Conservation (phyloP, 2,797 vertebrate species). For the Siniperca scherzeri region DNA sequence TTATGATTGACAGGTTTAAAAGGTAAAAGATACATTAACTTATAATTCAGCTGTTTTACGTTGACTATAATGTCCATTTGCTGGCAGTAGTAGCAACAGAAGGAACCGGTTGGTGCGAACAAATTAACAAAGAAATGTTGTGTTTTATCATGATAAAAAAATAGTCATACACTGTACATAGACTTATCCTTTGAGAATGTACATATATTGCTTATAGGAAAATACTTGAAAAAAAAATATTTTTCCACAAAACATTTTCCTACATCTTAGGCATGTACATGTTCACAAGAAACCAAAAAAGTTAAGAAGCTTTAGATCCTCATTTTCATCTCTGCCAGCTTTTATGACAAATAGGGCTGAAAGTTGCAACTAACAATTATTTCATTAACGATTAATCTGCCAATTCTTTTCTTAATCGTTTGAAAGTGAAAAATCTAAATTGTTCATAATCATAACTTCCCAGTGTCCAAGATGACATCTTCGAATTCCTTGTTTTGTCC, state of each 20-base stretch:
- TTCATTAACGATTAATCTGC: not conserved
- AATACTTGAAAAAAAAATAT: not conserved
- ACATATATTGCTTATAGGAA: not conserved
- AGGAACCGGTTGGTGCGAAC: not conserved
- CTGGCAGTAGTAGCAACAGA: not conserved
- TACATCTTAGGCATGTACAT: not conserved
- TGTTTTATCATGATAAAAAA: not conserved
- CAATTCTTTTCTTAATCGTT: not conserved
- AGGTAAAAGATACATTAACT: not conserved
- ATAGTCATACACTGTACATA: not conserved
- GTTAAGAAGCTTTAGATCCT: not conserved
- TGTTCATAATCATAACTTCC: not conserved
- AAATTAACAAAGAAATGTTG: not conserved
- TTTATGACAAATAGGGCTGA: not conserved
- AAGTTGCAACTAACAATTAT: not conserved
- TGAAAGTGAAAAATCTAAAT: not conserved
- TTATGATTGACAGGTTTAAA: constrained; percentile 14
- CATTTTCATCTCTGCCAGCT: not conserved
- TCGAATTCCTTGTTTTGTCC: not conserved
- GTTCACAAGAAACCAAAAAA: not conserved
- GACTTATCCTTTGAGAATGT: not conserved
- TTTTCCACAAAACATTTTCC: not conserved
- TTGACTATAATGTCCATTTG: not conserved
- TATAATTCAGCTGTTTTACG: not conserved
- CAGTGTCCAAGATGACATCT: not conserved